phyloP scores from a whole-genome alignment of 2,888 invertebrate species.

The Mactromeris polynyma region DNA sequence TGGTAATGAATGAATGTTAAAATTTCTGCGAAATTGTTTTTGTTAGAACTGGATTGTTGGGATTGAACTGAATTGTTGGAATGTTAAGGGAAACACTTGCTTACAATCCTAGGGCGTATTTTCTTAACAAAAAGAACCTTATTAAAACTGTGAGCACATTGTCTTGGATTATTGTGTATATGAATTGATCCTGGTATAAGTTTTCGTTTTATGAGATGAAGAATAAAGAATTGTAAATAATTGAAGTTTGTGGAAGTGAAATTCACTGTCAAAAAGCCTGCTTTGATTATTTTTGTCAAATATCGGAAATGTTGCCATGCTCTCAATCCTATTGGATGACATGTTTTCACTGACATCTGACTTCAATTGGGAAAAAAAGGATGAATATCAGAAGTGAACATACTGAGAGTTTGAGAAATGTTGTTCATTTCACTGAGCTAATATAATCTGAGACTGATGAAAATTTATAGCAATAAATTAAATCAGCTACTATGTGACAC shows the following conservation, averaged over 20 bases:
- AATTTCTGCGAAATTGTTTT: no score
- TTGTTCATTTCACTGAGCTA: not conserved
- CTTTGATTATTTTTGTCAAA: constrained; percentile 16
- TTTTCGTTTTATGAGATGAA: not conserved
- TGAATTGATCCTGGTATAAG: not conserved
- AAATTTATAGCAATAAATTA: not conserved
- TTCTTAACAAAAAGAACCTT: not conserved
- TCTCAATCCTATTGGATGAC: not conserved
- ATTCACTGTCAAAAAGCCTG: not conserved
- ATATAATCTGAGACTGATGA: not conserved
- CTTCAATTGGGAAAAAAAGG: not conserved
- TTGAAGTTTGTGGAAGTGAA: not conserved
- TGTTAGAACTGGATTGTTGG: no score
- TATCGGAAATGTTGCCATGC: not conserved
- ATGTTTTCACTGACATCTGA: constrained; percentile 5
- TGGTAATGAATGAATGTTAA: no score
- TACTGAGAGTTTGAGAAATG: not conserved
- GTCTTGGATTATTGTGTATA: not conserved
- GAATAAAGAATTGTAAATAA: not conserved
- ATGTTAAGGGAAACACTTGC: no score
- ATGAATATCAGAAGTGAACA: not conserved
- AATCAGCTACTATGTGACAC: not conserved
- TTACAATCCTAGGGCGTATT: not conserved
- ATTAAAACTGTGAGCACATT: not conserved
- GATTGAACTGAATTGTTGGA: no score